A percentile compares a stretch with the other conserved stretches of the same genome.
Conservation (phyloP, 1,140 invertebrate genomes). For the Drusus annulatus region DNA sequence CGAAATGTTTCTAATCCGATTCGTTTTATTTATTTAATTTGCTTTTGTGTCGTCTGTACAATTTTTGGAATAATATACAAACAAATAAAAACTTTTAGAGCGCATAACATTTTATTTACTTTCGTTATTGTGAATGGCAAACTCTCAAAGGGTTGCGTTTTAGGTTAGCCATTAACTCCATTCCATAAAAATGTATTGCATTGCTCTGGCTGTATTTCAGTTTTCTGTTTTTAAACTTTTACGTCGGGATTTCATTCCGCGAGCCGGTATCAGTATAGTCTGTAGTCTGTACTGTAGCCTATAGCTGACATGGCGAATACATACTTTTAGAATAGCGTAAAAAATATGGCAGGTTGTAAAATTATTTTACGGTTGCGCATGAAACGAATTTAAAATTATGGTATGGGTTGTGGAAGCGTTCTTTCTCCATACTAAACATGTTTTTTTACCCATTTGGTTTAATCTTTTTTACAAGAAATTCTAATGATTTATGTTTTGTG, state of each 20-base stretch:
- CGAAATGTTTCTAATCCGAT: no score
- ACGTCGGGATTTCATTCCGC: not conserved
- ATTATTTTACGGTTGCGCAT: not conserved
- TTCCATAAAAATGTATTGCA: not conserved
- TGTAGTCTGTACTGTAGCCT: no score
- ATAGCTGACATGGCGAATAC: not conserved
- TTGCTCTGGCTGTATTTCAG: not conserved
- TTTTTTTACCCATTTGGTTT: no score
- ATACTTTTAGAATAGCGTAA: not conserved
- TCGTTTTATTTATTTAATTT: no score
- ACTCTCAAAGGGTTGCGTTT: not conserved
- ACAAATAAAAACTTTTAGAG: not conserved
- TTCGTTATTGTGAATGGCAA: not conserved
- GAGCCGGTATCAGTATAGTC: no score
- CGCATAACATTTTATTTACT: not conserved
- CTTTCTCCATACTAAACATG: no score
- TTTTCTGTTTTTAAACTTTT: conserved; percentile 8
- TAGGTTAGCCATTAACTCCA: not conserved
- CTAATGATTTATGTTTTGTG: no score
- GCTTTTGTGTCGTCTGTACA: no score
- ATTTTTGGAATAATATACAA: no score
- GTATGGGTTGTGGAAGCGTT: no score
- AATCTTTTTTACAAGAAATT: no score
- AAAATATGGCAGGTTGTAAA: not conserved
- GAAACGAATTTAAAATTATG: not conserved